A percentile compares a stretch with the other conserved stretches of the same genome.
These are phyloP conservation scores for Tapera naevia DNA, from an alignment of 2,797 vertebrate genomes.

Conservation along the genomic window DNA sequence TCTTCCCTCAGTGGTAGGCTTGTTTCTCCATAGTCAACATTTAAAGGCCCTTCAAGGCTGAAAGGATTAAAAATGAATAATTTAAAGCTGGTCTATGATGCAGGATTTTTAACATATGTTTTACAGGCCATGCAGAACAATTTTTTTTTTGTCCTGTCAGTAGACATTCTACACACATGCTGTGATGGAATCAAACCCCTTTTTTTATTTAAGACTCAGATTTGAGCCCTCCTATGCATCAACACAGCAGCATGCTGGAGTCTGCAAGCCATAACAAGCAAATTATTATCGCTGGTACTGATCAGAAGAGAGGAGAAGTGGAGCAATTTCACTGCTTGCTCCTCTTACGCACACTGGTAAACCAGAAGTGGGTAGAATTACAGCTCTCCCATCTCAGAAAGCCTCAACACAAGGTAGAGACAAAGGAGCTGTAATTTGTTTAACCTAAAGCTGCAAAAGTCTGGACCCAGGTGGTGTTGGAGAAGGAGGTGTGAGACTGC, in stretches of 20 bases:
- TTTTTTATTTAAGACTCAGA: conserved; percentile 20
- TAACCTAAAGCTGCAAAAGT: neutral
- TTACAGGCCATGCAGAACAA: conserved; percentile 22
- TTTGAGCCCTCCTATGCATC: neutral
- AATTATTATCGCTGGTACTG: neutral
- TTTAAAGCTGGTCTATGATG: conserved; percentile 52
- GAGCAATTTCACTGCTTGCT: neutral
- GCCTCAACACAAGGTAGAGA: neutral
- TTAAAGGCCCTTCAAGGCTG: conserved; percentile 54
- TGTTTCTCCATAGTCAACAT: conserved; percentile 37
- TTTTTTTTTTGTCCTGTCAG: conserved; percentile 5
- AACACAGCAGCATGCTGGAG: neutral
- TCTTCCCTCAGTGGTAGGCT: conserved; percentile 18
- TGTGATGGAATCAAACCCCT: conserved; percentile 8
- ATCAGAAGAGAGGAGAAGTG: neutral
- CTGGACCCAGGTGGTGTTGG: neutral
- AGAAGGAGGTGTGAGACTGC: neutral
- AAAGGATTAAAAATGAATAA: conserved; percentile 61
- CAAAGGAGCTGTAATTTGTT: neutral
- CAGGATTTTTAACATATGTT: conserved; percentile 56
- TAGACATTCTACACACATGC: conserved; percentile 36
- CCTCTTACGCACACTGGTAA: neutral
- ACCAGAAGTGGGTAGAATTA: neutral
- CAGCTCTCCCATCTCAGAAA: neutral
- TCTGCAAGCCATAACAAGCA: neutral